Evolutionary conservation across 2,888 invertebrate species (phyloP).

Genomic region (Yponomeuta evonymella): DNA sequence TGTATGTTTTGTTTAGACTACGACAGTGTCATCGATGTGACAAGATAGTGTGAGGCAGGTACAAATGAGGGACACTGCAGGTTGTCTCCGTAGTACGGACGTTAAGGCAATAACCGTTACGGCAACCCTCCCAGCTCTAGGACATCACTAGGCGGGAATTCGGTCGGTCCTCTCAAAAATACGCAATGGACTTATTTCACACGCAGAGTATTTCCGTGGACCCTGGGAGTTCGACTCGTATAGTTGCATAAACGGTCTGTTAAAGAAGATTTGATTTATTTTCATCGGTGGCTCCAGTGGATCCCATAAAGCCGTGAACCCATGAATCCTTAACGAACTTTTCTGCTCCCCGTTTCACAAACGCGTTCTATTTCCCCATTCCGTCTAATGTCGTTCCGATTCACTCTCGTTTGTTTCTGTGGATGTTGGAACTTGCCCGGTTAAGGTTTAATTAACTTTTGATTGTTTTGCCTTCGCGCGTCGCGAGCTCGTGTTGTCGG

Average conservation of each 20-base stretch:
- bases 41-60: no score
- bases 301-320: no score
- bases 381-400: background rate
- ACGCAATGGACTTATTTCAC: background rate
- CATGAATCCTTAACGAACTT: background rate
- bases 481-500: no score
- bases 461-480: background rate
- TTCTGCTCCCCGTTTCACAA: background rate
- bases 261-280: no score
- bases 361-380: background rate
- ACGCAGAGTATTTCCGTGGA: background rate
- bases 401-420: background rate
- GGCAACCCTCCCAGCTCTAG: background rate
- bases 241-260: no score
- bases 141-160: background rate
- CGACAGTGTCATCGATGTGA: no score
- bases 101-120: background rate
- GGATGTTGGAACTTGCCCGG: background rate
- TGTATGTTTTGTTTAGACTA: no score
- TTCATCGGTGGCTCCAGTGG: no score
- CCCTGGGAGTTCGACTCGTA: no score
- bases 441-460: background rate
- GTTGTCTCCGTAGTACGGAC: background rate
- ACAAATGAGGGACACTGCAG: no score
- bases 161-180: background rate